phyloP scores from a whole-genome alignment of 1,140 invertebrate genomes.

The Psilanteris sp. region DNA sequence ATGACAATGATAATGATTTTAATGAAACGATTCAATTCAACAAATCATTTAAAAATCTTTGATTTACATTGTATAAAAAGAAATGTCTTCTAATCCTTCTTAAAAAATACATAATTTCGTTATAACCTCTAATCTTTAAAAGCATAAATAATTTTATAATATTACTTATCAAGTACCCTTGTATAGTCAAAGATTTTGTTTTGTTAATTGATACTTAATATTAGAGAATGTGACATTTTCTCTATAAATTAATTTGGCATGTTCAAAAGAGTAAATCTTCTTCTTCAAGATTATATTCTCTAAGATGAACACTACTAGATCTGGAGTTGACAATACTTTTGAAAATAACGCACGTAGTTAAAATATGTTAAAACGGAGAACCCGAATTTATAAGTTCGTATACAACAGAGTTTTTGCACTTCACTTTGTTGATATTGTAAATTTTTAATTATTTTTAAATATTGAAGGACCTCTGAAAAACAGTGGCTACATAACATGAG shows the following conservation, averaged over 20 bases:
- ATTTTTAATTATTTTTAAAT: constrained; percentile 32
- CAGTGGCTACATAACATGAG: constrained; percentile 68
- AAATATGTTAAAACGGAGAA: constrained; percentile 54
- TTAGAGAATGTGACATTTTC: constrained; percentile 31
- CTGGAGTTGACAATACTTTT: constrained; percentile 44
- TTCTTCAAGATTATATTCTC: constrained; percentile 47
- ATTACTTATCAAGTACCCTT: background rate
- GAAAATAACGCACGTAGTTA: constrained; percentile 47
- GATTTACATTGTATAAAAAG: too few species aligned
- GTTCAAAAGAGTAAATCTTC: constrained; percentile 24
- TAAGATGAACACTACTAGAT: constrained; percentile 44
- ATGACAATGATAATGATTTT: constrained; percentile 3
- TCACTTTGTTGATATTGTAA: constrained; percentile 38
- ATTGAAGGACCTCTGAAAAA: constrained; percentile 61
- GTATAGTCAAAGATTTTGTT: constrained; percentile 16
- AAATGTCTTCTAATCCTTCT: too few species aligned
- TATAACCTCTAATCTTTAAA: too few species aligned
- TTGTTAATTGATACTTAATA: constrained; percentile 26
- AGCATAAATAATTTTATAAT: background rate
- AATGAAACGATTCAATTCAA: background rate
- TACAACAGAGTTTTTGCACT: constrained; percentile 45
- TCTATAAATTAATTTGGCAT: constrained; percentile 38
- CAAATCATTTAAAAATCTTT: background rate
- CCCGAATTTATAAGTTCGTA: constrained; percentile 60
- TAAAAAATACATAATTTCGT: too few species aligned